Base-by-base conservation (phyloP, 1,140 invertebrate genomes). In the Ceratoteleas bidentatus region DNA sequence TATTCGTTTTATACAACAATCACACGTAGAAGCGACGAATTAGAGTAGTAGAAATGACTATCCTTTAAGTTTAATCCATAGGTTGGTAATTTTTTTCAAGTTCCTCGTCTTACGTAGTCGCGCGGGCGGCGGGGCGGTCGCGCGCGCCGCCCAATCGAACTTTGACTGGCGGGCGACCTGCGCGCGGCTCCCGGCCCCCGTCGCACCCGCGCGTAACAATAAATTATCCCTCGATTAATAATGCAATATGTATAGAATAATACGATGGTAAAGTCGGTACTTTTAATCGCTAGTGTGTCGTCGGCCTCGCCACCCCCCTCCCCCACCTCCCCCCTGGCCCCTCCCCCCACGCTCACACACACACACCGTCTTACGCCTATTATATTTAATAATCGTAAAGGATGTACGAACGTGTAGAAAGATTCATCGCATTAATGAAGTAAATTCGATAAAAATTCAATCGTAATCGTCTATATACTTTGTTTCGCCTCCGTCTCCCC, bases 21-120 rank as follows among this genome's bases (percentile, higher is more conserved):
- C 89, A 91, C 90, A 91, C 89, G 85, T 90, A 90, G 89, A 90
- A 91, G 89, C 90, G 88, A 91, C 85, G 85, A 90, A 91, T 90
- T 91, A 91, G 88, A 90, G 85, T 90, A 90, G 88, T 91, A 90
- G 89, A 91, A 91, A 91, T 90, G 87, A 90, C 89, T 90, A 90
- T 90, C 24, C 82, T 75, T 81, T 88, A 87, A 85, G 68, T 84
- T 86, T 87, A 85, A 84, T 84, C 81, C 66, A 84, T 86, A 81
- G 85, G 84, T n/a, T n/a, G n/a, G n/a, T n/a, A n/a, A n/a, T n/a
- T n/a, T n/a, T n/a, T n/a, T n/a, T n/a, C n/a, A n/a, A n/a, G n/a
- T n/a, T n/a, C 64, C 65, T 77, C 66, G 77, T 81, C 74, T 70
- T 78, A 73, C 81, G 75, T 79, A 79, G 81, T 75, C 75, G 65